Conservation (phyloP, 2,113 vertebrate genomes). For the Macquaria australasica region DNA sequence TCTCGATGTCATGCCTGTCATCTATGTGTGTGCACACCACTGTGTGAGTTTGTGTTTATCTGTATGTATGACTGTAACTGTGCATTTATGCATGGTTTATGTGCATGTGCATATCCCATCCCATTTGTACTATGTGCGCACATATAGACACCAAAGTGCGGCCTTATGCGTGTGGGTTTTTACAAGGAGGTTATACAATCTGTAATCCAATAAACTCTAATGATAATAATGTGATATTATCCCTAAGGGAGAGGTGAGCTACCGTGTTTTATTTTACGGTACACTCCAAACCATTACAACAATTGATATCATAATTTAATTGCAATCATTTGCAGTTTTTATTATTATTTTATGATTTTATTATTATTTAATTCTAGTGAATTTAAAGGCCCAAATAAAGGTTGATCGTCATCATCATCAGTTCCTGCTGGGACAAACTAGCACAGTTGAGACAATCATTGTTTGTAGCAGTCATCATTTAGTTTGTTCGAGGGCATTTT, state of each 20-base stretch:
- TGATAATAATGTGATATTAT: slow-evolving; percentile 34
- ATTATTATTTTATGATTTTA: slow-evolving; percentile 8
- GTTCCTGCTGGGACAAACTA: background rate
- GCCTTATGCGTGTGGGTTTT: background rate
- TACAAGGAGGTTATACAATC: background rate
- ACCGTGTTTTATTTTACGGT: slow-evolving; percentile 14
- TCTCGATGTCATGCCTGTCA: slow-evolving; percentile 45
- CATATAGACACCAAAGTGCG: background rate
- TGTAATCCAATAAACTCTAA: slow-evolving; percentile 25
- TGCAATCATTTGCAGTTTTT: slow-evolving; percentile 30
- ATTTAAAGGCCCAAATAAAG: background rate
- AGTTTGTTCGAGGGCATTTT: background rate
- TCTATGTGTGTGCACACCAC: background rate
- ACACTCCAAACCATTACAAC: slow-evolving; percentile 1
- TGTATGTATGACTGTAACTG: background rate
- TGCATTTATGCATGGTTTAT: background rate
- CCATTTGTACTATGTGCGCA: background rate
- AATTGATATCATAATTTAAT: slow-evolving; percentile 20
- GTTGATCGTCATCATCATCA: background rate
- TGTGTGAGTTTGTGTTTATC: background rate
- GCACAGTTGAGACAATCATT: background rate
- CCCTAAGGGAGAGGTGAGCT: background rate
- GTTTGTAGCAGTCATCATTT: background rate
- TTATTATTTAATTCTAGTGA: background rate
- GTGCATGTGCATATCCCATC: background rate